Percentiles rank a stretch among this genome's conserved stretches.
Evolutionary conservation across 1,140 invertebrate species (phyloP).

Genomic region (Xylocopa sonorina): DNA sequence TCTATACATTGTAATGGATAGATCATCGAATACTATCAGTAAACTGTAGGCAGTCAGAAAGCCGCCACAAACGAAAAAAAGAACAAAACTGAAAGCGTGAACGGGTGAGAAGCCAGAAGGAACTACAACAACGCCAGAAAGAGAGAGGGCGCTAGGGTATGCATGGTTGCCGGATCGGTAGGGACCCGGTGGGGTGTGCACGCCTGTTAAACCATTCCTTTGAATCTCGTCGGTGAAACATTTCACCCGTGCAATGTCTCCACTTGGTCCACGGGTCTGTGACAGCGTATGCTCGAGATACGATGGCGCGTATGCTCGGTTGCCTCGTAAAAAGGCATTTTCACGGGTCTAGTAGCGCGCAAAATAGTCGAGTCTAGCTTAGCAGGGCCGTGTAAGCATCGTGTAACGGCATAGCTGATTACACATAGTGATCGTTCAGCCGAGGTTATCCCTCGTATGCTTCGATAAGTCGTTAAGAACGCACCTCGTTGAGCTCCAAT

Average conservation of each 20-base stretch:
- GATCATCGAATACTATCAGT: too few relatives aligned
- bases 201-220: conserved; percentile 66
- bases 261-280: conserved; percentile 56
- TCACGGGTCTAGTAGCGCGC: conserved; percentile 57
- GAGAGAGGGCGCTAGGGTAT: conserved; percentile 8
- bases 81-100: too few relatives aligned
- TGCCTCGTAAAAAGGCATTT: conserved; percentile 68
- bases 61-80: too few relatives aligned
- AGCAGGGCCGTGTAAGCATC: conserved; percentile 59
- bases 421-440: conserved; percentile 68
- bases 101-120: too few relatives aligned
- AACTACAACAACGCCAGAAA: conserved; percentile 31
- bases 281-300: conserved; percentile 59
- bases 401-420: conserved; percentile 68
- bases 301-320: conserved; percentile 56
- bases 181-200: conserved; percentile 33
- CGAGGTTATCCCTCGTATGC: conserved; percentile 61
- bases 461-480: conserved; percentile 68
- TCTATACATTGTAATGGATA: too few relatives aligned
- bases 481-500: conserved; percentile 59
- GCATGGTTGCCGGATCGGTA: conserved; percentile 10
- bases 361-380: conserved; percentile 58
- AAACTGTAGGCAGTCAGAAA: too few relatives aligned
- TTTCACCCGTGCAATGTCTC: conserved; percentile 66
- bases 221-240: conserved; percentile 65